A percentile compares a stretch with the other conserved stretches of the same genome.
Conservation (phyloP, 1,140 invertebrate genomes). For the Camponotus floridanus region DNA sequence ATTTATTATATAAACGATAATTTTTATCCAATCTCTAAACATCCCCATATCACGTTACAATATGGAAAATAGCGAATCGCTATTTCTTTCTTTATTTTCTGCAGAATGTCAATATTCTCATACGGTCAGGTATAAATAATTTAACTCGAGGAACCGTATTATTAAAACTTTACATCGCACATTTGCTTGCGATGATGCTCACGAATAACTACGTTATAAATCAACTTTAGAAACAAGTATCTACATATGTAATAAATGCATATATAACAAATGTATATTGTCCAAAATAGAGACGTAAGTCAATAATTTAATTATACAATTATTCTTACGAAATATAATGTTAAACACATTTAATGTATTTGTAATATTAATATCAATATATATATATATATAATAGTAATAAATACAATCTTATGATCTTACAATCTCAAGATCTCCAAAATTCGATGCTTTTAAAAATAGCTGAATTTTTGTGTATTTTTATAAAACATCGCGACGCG, state of each 20-base stretch:
- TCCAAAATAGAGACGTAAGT: conserved; percentile 42
- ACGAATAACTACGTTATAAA: conserved; percentile 47
- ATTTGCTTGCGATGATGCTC: neutral
- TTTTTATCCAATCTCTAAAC: conserved; percentile 50
- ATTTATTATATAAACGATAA: conserved; percentile 71
- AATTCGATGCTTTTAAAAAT: neutral
- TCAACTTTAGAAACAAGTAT: conserved; percentile 22
- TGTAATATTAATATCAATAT: conserved; percentile 4
- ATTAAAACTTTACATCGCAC: conserved; percentile 25
- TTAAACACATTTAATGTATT: conserved; percentile 35
- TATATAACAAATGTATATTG: conserved; percentile 38
- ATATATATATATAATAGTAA: neutral
- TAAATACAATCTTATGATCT: conserved; percentile 9
- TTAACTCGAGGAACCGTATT: conserved; percentile 14
- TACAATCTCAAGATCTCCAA: neutral
- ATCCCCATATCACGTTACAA: conserved; percentile 20
- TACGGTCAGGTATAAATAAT: neutral
- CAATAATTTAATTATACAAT: conserved; percentile 13
- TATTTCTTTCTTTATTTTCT: conserved; percentile 31
- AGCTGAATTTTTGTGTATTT: neutral
- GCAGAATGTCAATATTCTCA: conserved; percentile 15
- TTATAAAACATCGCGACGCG: conserved; percentile 6
- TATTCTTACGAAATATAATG: conserved; percentile 27
- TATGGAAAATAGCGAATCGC: neutral
- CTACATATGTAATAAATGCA: conserved; percentile 44